phyloP scores from a whole-genome alignment of 2,113 vertebrate genomes.

The Echinops telfairi region DNA sequence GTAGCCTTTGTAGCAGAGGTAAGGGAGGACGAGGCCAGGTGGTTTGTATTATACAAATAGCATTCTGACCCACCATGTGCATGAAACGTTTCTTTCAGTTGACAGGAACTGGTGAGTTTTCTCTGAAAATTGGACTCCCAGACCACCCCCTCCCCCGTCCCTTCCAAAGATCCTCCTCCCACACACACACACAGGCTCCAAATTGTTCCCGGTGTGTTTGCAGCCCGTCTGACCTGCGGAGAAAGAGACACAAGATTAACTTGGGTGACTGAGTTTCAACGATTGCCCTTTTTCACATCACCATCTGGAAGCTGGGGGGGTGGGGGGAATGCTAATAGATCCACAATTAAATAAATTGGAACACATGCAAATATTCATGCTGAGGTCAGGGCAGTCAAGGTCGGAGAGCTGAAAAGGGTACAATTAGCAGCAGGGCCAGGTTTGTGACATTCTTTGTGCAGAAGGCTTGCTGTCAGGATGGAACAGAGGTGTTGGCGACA shows the following conservation, averaged over 20 bases:
- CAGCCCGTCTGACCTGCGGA: constrained; percentile 58
- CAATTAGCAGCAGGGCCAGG: constrained; percentile 58
- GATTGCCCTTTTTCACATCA: constrained; percentile 69
- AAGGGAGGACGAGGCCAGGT: constrained; percentile 70
- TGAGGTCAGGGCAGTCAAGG: constrained; percentile 51
- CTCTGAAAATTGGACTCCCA: constrained; percentile 79
- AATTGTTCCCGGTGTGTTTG: constrained; percentile 66
- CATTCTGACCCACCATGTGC: constrained; percentile 77
- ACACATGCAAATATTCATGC: constrained; percentile 69
- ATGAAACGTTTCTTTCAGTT: constrained; percentile 80
- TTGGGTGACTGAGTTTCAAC: constrained; percentile 61
- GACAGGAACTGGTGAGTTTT: constrained; percentile 80
- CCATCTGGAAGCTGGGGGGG: constrained; percentile 79
- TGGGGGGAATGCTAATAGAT: constrained; percentile 45
- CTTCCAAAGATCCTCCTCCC: constrained; percentile 45
- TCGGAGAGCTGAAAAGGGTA: constrained; percentile 37
- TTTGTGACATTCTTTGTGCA: constrained; percentile 60
- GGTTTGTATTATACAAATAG: constrained; percentile 82
- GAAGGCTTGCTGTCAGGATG: constrained; percentile 71
- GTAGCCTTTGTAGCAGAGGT: constrained; percentile 47
- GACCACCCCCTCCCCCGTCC: constrained; percentile 62
- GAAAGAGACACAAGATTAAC: constrained; percentile 56
- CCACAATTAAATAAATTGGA: constrained; percentile 71
- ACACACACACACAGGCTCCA: constrained; percentile 63
- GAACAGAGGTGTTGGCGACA: constrained; percentile 72